A percentile compares a stretch with the other conserved stretches of the same genome.
These are phyloP conservation scores for Zosterops lateralis DNA, from an alignment of 2,113 vertebrate genomes.

Conservation along the genomic window DNA sequence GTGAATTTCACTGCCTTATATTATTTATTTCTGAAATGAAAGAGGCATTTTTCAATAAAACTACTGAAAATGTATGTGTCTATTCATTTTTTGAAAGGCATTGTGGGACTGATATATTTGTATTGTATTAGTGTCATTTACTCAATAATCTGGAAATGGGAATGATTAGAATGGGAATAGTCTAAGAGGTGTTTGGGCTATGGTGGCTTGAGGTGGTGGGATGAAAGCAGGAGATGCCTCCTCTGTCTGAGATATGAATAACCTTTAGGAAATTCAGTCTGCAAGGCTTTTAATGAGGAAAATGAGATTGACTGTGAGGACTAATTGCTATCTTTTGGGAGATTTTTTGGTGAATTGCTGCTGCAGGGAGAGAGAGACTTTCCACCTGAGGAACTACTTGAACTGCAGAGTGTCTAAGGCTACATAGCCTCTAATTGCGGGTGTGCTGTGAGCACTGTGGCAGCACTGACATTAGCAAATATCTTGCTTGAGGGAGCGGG, in stretches of 20 bases:
- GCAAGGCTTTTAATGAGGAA: neutral
- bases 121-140: neutral
- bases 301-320: neutral
- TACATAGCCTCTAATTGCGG: neutral
- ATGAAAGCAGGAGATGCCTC: neutral
- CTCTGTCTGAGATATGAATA: neutral
- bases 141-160: neutral
- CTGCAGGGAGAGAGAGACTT: neutral
- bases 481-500: neutral
- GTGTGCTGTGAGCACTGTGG: neutral
- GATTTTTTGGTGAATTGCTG: neutral
- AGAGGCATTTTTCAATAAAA: slow-evolving; percentile 99
- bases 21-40: slow-evolving; percentile 99
- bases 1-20: slow-evolving; percentile 99
- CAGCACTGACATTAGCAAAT: neutral
- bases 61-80: slow-evolving; percentile 91
- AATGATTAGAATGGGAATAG: neutral
- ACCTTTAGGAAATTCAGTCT: neutral
- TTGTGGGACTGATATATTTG: neutral
- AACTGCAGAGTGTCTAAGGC: neutral
- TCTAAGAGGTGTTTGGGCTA: neutral
- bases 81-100: slow-evolving; percentile 32
- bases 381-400: neutral
- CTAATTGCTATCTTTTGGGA: neutral
- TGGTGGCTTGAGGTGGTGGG: neutral